Percentiles rank a stretch among this genome's conserved stretches.
These are phyloP conservation scores for Abramis brama DNA, from an alignment of 2,113 vertebrate species.

Conservation along the genomic window DNA sequence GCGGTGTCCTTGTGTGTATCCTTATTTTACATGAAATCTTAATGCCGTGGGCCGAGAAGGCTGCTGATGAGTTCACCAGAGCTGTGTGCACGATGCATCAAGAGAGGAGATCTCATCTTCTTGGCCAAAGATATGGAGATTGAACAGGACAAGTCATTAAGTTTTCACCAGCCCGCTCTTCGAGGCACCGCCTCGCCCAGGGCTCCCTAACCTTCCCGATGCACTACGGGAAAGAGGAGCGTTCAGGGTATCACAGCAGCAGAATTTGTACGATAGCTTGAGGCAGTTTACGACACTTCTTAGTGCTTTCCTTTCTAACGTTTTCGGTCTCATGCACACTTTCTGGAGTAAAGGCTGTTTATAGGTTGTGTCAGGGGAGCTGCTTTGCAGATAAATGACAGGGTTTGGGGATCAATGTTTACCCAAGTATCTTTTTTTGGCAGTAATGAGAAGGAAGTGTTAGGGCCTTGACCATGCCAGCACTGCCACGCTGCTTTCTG, in stretches of 20 bases:
- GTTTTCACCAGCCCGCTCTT: constrained; percentile 67
- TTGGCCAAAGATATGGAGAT: constrained; percentile 60
- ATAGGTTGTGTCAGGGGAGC: constrained; percentile 54
- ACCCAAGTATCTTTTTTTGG: constrained; percentile 44
- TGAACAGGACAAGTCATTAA: constrained; percentile 70
- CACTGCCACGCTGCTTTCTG: constrained; percentile 58
- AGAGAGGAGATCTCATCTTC: constrained; percentile 19
- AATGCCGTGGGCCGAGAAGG: constrained; percentile 61
- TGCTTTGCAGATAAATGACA: constrained; percentile 63
- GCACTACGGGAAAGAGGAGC: constrained; percentile 51
- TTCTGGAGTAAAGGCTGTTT: constrained; percentile 45
- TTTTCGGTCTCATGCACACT: constrained; percentile 19
- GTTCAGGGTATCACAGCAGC: neutral
- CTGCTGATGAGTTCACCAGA: constrained; percentile 54
- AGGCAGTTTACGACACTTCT: constrained; percentile 48
- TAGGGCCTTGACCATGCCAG: constrained; percentile 61
- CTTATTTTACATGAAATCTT: constrained; percentile 72
- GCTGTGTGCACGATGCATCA: constrained; percentile 30
- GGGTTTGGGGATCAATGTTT: constrained; percentile 44
- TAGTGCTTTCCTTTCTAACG: constrained; percentile 52
- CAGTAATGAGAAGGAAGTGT: constrained; percentile 61
- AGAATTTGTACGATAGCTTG: constrained; percentile 53
- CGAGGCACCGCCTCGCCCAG: constrained; percentile 44
- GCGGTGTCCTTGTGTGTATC: constrained; percentile 51
- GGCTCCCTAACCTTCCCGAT: constrained; percentile 52